Conservation (phyloP, 2,888 invertebrate species). For the Drosophila hamatofila region DNA sequence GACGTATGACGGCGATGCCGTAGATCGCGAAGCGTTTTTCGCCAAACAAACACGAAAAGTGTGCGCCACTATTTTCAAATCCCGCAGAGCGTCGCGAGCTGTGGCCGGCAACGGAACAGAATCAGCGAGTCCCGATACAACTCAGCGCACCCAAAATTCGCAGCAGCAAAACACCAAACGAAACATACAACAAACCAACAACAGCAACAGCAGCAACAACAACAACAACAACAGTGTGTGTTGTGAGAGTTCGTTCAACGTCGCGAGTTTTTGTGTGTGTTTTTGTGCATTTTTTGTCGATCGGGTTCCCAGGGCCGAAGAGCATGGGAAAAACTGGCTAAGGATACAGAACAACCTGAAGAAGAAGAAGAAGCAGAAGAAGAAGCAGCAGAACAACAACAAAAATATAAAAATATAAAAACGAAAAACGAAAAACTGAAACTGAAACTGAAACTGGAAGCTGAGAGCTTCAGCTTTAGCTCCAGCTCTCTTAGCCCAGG, state of each 20-base stretch:
- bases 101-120: conserved; percentile 66
- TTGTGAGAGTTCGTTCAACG: conserved; percentile 41
- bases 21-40: conserved; percentile 48
- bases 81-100: conserved; percentile 69
- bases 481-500: conserved; percentile 43
- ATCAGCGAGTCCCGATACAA: conserved; percentile 25
- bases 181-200: conserved; percentile 33
- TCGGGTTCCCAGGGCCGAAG: conserved; percentile 55
- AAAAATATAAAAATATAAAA: conserved; percentile 27
- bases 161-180: conserved; percentile 31
- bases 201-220: conserved; percentile 15
- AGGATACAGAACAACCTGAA: conserved; percentile 62
- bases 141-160: conserved; percentile 35
- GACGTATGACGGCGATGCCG: conserved; percentile 38
- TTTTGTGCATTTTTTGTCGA: conserved; percentile 48
- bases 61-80: conserved; percentile 62
- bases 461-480: conserved; percentile 57
- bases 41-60: conserved; percentile 61
- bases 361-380: conserved; percentile 5
- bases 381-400: conserved; percentile 38
- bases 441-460: conserved; percentile 53
- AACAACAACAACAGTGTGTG: conserved; percentile 26
- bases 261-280: conserved; percentile 39
- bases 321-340: conserved; percentile 71
- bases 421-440: conserved; percentile 30